These are phyloP conservation scores for Tretioscincus oriximinensis DNA, from an alignment of 2,113 vertebrate genomes.

Conservation along the genomic window DNA sequence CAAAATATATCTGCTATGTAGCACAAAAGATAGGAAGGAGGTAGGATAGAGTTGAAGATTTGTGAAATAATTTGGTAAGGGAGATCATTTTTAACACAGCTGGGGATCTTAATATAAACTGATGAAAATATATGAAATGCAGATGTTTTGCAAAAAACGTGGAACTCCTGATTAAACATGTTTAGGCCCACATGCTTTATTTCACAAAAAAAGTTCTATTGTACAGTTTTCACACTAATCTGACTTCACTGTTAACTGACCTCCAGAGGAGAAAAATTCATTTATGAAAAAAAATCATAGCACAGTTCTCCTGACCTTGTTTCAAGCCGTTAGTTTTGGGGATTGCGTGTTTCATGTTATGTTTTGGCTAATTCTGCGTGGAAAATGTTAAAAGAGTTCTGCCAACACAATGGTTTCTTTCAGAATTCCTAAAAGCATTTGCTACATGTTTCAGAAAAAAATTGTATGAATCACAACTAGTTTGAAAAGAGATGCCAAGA, in stretches of 20 bases:
- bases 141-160: neutral
- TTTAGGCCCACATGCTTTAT: neutral
- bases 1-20: neutral
- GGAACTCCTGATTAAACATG: neutral
- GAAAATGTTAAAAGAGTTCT: constrained; percentile 28
- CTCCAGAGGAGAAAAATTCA: neutral
- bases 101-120: neutral
- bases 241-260: neutral
- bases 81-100: neutral
- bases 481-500: neutral
- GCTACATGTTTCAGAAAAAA: neutral
- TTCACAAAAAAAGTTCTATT: neutral
- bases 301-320: neutral
- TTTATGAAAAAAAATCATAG: neutral
- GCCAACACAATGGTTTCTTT: constrained; percentile 22
- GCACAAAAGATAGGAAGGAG: neutral
- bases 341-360: neutral
- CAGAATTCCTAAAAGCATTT: constrained; percentile 2
- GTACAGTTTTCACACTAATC: neutral
- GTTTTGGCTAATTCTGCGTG: neutral
- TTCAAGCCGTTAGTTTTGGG: neutral
- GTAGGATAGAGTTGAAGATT: neutral
- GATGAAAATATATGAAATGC: neutral
- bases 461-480: neutral
- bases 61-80: neutral